Evolutionary conservation across 2,888 invertebrate genomes (phyloP), one percentile per base, ranked within the genome.

Genomic region (Cyclophora albipunctata): DNA sequence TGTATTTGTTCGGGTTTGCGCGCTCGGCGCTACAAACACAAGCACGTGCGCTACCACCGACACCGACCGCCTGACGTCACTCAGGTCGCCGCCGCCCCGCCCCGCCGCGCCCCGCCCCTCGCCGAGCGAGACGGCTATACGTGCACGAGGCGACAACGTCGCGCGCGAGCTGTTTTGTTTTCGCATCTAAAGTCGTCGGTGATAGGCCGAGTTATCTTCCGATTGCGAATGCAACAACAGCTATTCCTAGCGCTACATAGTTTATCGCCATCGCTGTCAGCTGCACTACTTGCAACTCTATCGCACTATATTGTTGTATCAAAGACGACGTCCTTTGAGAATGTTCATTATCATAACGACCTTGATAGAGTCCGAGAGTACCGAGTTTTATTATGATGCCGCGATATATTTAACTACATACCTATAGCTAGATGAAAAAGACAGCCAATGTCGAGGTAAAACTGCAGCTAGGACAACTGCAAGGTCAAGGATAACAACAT

Each of bases 171-270:
- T 73, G 78, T 76, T 82, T 84, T 84, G 84, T 83, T 85, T 85
- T 84, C 73, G 79, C 80, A 76, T 75, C 74, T 75, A 76, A 74
- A 71, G 72, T 73, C 67, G 69, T 67, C 69, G 69, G 75, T 78
- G 81, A 84, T 85, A 82, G 81, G 82, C 78, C 74, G 82, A 69
- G 78, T 78, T 85, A 81, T 87, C 84, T 84, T 78, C 81, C 79
- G 81, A 85, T 81, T 82, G 79, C 78, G 70, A 81, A 80, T 84
- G 84, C 83, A 82, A 76, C 79, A 70, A 77, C 79, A 70, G 77
- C 79, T 81, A 81, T 80, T 82, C 76, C 75, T 72, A 73, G 73
- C 77, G 72, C 62, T 40, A 33, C 7, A 45, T 37, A 7, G 5
- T 1, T 20, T 20, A 20, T 20, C 3, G 34, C 37, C n/a, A 7